These are phyloP conservation scores for Tachina lurida DNA, from an alignment of 2,888 invertebrate genomes.

Conservation along the genomic window DNA sequence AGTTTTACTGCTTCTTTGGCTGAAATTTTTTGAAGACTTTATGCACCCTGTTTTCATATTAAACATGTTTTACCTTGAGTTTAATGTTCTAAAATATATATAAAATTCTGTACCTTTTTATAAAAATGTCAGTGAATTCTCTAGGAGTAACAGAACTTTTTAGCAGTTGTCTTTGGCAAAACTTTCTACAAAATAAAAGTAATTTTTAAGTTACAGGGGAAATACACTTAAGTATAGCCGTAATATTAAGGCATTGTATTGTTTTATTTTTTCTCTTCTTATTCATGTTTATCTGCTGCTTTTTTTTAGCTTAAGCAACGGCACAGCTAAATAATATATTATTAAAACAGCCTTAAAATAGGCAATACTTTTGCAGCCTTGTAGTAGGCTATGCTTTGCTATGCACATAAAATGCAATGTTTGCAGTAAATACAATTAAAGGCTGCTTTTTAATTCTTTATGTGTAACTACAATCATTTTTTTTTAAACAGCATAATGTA, in stretches of 20 bases:
- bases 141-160: background rate
- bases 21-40: background rate
- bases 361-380: slow-evolving; percentile 31
- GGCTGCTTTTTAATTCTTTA: slow-evolving; percentile 11
- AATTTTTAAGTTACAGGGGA: slow-evolving; percentile 37
- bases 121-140: slow-evolving; percentile 19
- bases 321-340: slow-evolving; percentile 5
- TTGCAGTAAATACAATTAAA: slow-evolving; percentile 35
- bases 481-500: background rate
- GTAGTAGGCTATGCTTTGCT: slow-evolving; percentile 22
- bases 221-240: slow-evolving; percentile 8
- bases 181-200: slow-evolving; percentile 24
- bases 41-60: background rate
- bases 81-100: slow-evolving; percentile 29
- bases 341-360: slow-evolving; percentile 41
- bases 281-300: background rate
- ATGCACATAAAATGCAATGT: slow-evolving; percentile 1
- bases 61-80: slow-evolving; percentile 42
- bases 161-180: background rate
- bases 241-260: background rate
- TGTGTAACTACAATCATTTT: background rate
- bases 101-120: slow-evolving; percentile 24
- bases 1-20: slow-evolving; percentile 23
- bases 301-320: background rate
- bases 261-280: background rate